Evolutionary conservation across 2,113 vertebrate species (phyloP), one percentile per base, ranked within the genome.

Genomic region (Narcine bancroftii): DNA sequence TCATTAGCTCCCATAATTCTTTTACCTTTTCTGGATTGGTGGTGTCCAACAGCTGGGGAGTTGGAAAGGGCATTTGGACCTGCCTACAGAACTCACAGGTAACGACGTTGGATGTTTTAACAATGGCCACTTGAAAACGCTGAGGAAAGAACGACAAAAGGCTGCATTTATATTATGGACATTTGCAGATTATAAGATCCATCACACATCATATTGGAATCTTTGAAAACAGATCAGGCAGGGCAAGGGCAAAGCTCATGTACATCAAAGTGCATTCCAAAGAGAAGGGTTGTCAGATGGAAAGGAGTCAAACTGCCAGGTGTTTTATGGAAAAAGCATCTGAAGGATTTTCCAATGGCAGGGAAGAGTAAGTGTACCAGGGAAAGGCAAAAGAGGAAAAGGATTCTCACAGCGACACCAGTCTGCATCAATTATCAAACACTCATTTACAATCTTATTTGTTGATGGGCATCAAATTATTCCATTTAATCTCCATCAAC

Each of bases 71-170:
- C 93, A 93, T 93, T 93, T 71, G 94, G 79, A 92, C 93, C 93
- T 94, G 92, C 92, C 92, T 93, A 93, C 94, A 94, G 93, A 92
- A 94, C 83, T 93, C 93, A 92, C 93, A 95, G 47, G 72, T 75
- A 53, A 63, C 47, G 26, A 92, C 47, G 93, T 92, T 42, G 21
- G n/a, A 1, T 4, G 10, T 45, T 11, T 45, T 69, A 24, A 45
- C 36, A 11, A 15, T 29, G 17, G 66, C 17, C 1, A 29, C 11
- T 26, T 66, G 39, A 45, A 10, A 0, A 33, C 5, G 1, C 89
- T 91, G 47, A 91, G 65, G 42, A 89, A 89, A 69, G 42, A 45
- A 66, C 21, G 45, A 45, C 75, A 33, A 71, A 9, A 24, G 3
- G 7, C 24, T 45, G n/a, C 76, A 47, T 79, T 45, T 21, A 89